Conservation (phyloP, 2,113 vertebrate genomes). For the Eubucco bourcierii region DNA sequence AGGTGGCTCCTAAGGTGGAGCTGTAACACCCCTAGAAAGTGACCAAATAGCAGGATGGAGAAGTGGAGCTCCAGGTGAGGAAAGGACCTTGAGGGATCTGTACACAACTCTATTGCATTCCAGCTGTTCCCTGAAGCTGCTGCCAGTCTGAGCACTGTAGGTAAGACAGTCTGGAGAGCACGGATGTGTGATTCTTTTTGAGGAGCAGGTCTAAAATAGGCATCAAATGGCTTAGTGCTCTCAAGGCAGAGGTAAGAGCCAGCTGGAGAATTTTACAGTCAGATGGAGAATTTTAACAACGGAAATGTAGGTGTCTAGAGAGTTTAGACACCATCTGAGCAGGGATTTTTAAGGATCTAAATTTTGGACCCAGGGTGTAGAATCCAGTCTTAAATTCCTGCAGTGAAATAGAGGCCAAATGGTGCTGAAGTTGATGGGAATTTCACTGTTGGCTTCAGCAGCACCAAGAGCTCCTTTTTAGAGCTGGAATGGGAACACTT, state of each 20-base stretch:
- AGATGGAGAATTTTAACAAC: neutral
- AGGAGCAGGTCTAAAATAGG: neutral
- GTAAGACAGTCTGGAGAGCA: neutral
- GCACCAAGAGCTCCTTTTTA: neutral
- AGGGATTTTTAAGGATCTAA: neutral
- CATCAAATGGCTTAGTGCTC: neutral
- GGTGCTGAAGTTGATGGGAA: constrained; percentile 13
- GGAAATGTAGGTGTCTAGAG: neutral
- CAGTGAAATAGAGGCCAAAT: constrained; percentile 5
- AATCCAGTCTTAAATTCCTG: neutral
- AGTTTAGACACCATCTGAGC: neutral
- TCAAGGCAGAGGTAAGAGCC: neutral
- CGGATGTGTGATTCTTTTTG: neutral
- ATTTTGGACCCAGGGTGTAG: neutral
- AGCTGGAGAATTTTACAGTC: neutral
- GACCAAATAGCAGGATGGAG: neutral
- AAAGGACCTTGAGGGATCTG: neutral
- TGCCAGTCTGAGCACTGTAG: neutral
- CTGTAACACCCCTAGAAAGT: neutral
- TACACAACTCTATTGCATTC: neutral
- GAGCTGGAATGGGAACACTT: neutral
- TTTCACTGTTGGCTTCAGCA: neutral
- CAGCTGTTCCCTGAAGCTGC: neutral
- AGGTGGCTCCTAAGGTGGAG: neutral
- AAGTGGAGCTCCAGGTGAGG: neutral